Base-by-base conservation (phyloP, 1,140 invertebrate species). In the Drosophila subpulchrella region DNA sequence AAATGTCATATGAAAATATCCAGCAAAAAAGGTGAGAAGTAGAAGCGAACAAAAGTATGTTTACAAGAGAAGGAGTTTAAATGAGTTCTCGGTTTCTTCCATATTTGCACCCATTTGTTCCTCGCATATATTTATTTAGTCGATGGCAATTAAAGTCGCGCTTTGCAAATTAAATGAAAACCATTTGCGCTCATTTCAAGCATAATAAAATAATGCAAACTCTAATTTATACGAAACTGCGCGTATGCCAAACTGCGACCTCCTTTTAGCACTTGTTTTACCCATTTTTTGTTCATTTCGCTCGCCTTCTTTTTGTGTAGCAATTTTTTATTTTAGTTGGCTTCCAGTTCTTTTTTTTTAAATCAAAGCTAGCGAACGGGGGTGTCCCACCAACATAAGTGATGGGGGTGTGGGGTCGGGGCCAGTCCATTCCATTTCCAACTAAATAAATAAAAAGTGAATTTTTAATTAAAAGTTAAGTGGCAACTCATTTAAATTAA, bases 401-500 rank as follows among this genome's bases (percentile, higher is more conserved):
- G 65, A 59, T 46, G 48, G 62, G 36, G 30, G 47, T 13, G n/a
- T 38, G 34, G 59, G 55, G 50, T 42, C 15, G 71, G 57, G 44
- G 47, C 63, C 63, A 70, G 76, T 88, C 65, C 84, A 89, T 84
- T 89, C 77, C 84, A 70, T 81, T 89, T 83, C 57, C 80, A 89
- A 73, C 84, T 89, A 89, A 89, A 89, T 89, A 89, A 89, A 89
- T 89, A 89, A 89, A 89, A 89, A 89, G 84, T 89, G 84, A 75
- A 89, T 89, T 89, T 89, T 89, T 89, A 89, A 89, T 89, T 89
- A 89, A 89, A 89, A 89, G 84, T 89, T 89, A 89, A 89, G 84
- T 89, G 84, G 84, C 84, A 89, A 89, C 84, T 89, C 84, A 89
- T 89, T 89, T 89, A 89, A 89, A 89, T 89, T 89, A 89, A 89